Evolutionary conservation across 2,888 invertebrate species (phyloP), one percentile per base, ranked within the genome.

Genomic region (Deroplatys truncata): DNA sequence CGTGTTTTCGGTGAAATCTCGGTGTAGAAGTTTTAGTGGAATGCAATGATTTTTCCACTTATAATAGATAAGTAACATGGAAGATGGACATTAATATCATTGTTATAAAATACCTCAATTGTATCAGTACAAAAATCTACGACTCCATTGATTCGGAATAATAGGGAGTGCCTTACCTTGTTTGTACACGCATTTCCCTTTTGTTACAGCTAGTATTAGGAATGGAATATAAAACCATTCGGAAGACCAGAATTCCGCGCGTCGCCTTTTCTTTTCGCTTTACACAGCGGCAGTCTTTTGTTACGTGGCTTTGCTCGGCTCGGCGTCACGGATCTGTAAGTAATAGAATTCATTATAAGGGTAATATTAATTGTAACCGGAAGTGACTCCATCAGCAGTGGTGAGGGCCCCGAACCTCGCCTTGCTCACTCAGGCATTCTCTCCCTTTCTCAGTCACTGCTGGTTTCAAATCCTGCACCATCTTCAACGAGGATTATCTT

Each of bases 301-400:
- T 72, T 72, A 72, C 56, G 56, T 72, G 20, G 56, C 56, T 72
- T 72, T 72, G 56, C 56, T 72, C 56, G 56, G 56, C 56, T 72
- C 43, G 35, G 28, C 89, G 90, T 90, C 89, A 90, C 85, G 90
- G 89, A 86, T 88, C 89, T 89, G 56, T 86, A 85, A 86, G 84
- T 88, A 90, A 90, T 88, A 89, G 90, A 89, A 90, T 90, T 90
- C 89, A 90, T 90, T 90, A 89, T 82, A 72, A 86, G 89, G 29
- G 86, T 72, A 89, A 87, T 87, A 89, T 89, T 89, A 89, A 89
- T 89, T 89, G 84, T 72, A 72, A 84, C 89, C 86, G 89, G 89
- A 89, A 56, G 84, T 87, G 84, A 82, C 83, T 86, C 72, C 86
- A 86, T 82, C 86, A 72, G 28, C 86, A 31, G 16, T 72, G 56